Evolutionary conservation across 1,140 invertebrate species (phyloP).

Genomic region (Pogonomyrmex californicus): DNA sequence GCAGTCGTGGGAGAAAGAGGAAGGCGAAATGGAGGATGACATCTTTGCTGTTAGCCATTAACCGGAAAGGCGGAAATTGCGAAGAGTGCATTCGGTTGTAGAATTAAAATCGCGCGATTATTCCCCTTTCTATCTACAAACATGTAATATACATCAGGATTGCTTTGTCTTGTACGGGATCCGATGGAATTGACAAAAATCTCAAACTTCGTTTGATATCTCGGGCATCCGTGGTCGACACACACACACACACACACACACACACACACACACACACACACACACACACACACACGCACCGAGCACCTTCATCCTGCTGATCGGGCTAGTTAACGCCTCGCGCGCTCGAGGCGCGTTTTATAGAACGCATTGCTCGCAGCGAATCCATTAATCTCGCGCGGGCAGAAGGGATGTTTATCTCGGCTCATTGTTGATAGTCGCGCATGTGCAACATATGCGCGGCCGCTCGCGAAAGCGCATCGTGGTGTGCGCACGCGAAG

Average conservation of each 20-base stretch:
- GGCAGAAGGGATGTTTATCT: slow-evolving; percentile 57
- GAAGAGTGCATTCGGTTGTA: slow-evolving; percentile 36
- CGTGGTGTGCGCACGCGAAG: slow-evolving; percentile 9
- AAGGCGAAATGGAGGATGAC: slow-evolving; percentile 20
- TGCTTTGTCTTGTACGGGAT: not conserved
- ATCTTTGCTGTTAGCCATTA: slow-evolving; percentile 26
- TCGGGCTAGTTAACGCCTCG: slow-evolving; percentile 50
- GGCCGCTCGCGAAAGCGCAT: slow-evolving; percentile 15
- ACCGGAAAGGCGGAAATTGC: slow-evolving; percentile 29
- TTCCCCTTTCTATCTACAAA: not conserved
- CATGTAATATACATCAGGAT: not conserved
- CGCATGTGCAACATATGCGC: slow-evolving; percentile 44
- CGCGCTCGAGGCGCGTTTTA: slow-evolving; percentile 21
- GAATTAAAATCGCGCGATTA: slow-evolving; percentile 1
- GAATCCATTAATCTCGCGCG: slow-evolving; percentile 43
- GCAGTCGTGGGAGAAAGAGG: slow-evolving; percentile 35
- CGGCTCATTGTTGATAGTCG: slow-evolving; percentile 53
- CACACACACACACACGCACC: no score
- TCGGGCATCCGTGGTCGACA: not conserved
- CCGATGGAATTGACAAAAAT: not conserved
- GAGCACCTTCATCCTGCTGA: slow-evolving; percentile 17
- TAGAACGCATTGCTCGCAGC: slow-evolving; percentile 40
- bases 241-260: no score
- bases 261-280: no score
- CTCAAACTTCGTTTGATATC: not conserved